Evolutionary conservation across 2,113 vertebrate genomes (phyloP), one percentile per base, ranked within the genome.

Genomic region (Recurvirostra avosetta): DNA sequence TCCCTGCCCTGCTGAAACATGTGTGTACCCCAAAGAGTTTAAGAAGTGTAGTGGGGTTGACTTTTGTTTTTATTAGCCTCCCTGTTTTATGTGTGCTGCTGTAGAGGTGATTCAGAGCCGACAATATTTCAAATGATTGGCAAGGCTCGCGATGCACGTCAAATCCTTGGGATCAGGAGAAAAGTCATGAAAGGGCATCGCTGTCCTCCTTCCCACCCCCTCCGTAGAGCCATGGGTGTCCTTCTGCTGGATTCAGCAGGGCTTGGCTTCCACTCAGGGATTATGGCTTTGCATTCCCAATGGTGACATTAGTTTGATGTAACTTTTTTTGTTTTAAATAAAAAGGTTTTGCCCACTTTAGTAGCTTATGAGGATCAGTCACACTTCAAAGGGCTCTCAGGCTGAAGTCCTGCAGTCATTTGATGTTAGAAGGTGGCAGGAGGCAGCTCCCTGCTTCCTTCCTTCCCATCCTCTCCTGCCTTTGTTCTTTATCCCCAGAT

Each of bases 401-500:
- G 52, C 79, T 88, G 81, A 66, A 79, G n/a, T 76, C 74, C 77
- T 67, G 67, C 2, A 1, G 81, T 32, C 77, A 65, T 94, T 88
- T 80, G 84, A 83, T 81, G 72, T 94, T 82, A 90, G 58, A 92
- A 84, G 36, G 38, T 79, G 45, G 62, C 77, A 82, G 67, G 58
- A 72, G 59, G 71, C 55, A 95, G 67, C 41, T 93, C 45, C 87
- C 58, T 55, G 68, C 56, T 89, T 92, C 25, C 62, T 88, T 78
- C 29, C 70, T 89, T 92, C 59, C 23, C 12, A 21, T 91, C 5
- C 70, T 86, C 65, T 84, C 40, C 25, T 70, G 74, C 53, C 55
- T 95, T 92, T 90, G 66, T 58, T 94, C 67, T 92, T 95, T 88
- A 59, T 76, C 6, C 25, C 58, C 66, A 79, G 30, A 70, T 50